phyloP scores from a whole-genome alignment of 1,140 invertebrate genomes.

The Bradynema listronoti region DNA sequence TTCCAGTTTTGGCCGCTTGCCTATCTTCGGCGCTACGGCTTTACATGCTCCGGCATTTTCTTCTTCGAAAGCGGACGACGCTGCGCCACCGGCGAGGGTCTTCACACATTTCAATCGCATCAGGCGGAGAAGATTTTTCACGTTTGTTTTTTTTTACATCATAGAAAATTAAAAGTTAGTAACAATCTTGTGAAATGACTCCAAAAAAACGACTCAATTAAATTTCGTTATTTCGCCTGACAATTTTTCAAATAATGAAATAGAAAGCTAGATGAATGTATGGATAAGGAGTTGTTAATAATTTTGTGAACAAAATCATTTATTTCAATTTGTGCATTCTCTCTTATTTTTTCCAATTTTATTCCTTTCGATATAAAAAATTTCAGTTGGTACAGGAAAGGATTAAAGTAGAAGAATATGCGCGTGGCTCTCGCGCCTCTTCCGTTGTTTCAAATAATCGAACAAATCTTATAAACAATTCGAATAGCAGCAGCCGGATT shows the following conservation, averaged over 20 bases:
- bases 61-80: slow-evolving; percentile 79
- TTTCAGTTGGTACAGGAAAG: slow-evolving; percentile 37
- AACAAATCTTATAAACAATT: slow-evolving; percentile 12
- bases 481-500: slow-evolving; percentile 19
- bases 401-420: slow-evolving; percentile 44
- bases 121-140: slow-evolving; percentile 79
- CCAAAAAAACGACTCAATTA: too few relatives aligned
- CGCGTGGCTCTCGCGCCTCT: slow-evolving; percentile 35
- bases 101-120: slow-evolving; percentile 85
- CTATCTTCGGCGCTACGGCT: slow-evolving; percentile 84
- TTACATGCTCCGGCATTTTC: slow-evolving; percentile 75
- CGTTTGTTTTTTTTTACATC: slow-evolving; percentile 24
- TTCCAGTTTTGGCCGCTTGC: slow-evolving; percentile 81
- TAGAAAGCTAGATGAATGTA: too few relatives aligned
- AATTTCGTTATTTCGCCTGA: too few relatives aligned
- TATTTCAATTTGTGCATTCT: too few relatives aligned
- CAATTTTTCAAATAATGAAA: too few relatives aligned
- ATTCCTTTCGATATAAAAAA: not conserved
- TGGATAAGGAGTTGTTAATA: too few relatives aligned
- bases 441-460: slow-evolving; percentile 17
- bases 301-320: too few relatives aligned
- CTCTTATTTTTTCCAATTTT: not conserved
- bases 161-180: too few relatives aligned
- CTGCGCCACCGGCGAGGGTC: slow-evolving; percentile 82
- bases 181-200: too few relatives aligned